These are phyloP conservation scores for Artemia sinica DNA, from an alignment of 2,888 invertebrate species.

Conservation along the genomic window DNA sequence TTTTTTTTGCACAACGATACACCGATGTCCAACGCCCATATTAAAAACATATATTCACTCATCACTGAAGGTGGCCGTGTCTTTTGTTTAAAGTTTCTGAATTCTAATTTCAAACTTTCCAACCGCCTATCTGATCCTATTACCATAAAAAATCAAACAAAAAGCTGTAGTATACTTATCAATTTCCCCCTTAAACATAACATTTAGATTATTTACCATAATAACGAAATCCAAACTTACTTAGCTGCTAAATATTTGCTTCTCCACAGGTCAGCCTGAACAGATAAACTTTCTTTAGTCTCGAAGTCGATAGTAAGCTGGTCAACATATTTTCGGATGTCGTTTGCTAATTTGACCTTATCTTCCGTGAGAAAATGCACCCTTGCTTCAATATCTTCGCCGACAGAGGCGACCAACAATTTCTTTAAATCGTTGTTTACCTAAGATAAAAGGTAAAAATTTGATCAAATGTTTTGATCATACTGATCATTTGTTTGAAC, in stretches of 20 bases:
- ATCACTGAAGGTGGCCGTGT: too few relatives aligned
- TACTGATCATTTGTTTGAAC: not conserved
- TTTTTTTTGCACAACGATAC: too few relatives aligned
- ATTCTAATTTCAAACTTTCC: too few relatives aligned
- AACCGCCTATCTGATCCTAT: too few relatives aligned
- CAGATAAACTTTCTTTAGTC: constrained; percentile 77
- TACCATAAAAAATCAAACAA: too few relatives aligned
- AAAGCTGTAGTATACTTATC: too few relatives aligned
- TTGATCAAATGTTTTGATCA: not conserved
- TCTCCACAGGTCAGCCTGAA: constrained; percentile 89
- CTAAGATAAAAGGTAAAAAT: constrained; percentile 32
- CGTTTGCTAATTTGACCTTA: constrained; percentile 67
- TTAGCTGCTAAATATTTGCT: constrained; percentile 88
- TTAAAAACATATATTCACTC: too few relatives aligned
- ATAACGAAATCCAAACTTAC: constrained; percentile 33
- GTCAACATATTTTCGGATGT: constrained; percentile 65
- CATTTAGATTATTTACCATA: too few relatives aligned
- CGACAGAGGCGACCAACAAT: constrained; percentile 79
- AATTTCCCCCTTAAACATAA: too few relatives aligned
- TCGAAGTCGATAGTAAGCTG: constrained; percentile 75
- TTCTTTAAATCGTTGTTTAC: constrained; percentile 83
- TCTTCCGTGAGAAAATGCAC: constrained; percentile 82
- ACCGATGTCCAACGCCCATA: too few relatives aligned
- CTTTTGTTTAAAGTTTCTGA: too few relatives aligned
- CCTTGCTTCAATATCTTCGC: constrained; percentile 73